Base-by-base conservation (phyloP, 2,888 invertebrate species). In the Pheosia gnoma region DNA sequence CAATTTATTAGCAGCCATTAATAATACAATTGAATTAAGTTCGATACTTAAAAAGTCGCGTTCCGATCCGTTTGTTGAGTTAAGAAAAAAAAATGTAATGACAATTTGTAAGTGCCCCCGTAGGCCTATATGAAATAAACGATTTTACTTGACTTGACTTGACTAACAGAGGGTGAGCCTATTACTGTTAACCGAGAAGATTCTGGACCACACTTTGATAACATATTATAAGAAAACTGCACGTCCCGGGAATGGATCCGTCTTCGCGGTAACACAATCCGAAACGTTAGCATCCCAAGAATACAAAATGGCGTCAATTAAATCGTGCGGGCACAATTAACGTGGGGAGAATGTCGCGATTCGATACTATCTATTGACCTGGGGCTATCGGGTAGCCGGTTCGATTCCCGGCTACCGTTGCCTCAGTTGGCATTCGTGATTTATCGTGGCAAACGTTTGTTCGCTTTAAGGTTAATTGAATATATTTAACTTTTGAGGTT, bases 321-420 rank as follows among this genome's bases (percentile, higher is more conserved):
- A 78, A 86, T 73, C 80, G 78, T 72, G 79, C 78, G 71, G 73
- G 74, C 81, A 87, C 90, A 90, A 91, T 92, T 91, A 91, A 90
- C 88, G 83, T 84, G 65, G 68, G 73, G 80, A 80, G 84, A 86
- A 89, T 89, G 89, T 89, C 83, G 65, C 76, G 83, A 83, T 83
- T 81, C 79, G 91, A 91, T 92, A 76, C 72, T 88, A 91, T 91
- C 91, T 75, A 65, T 67, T 88, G 91, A 91, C 91, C 91, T 79
- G 77, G 78, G 91, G 91, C 88, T 91, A 91, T 92, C 90, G 85
- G 82, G 78, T 80, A 79, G 82, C 85, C 79, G 86, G 89, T 86
- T 88, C 84, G 84, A 86, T 78, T 84, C 84, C 85, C 81, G 72
- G 87, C 90, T 90, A 88, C 89, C 84, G 84, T 85, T 82, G 78